Evolutionary conservation across 2,888 invertebrate genomes (phyloP), one percentile per base, ranked within the genome.

Genomic region (Entomobrya proxima): DNA sequence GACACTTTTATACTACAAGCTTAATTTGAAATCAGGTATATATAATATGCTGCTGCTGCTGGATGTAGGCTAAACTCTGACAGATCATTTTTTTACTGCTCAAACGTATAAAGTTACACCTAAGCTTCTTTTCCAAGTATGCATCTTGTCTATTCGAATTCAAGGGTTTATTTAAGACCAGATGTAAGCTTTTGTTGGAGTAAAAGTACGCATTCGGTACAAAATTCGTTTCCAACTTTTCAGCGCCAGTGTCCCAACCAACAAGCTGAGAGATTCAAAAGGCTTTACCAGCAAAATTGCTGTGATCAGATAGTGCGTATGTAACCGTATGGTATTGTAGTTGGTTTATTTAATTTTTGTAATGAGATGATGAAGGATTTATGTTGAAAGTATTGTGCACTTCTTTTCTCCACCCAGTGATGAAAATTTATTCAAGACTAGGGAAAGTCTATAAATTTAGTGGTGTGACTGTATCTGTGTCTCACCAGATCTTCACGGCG

Each of bases 351-450:
- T 72, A 72, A 37, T 58, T 78, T 50, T 35, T 4, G 32, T 80
- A 58, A 80, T 80, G 80, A 80, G 47, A 76, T 30, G 18, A 47
- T 64, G 76, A 83, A 83, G 52, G 76, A 83, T 83, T 83, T 83
- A 83, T 83, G 47, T 81, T 15, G 50, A 27, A 61, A 82, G 61
- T 50, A 75, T 58, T 18, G 52, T 50, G 52, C 18, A 5, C 30
- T 13, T 32, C 21, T 9, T n/a, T 13, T 7, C 40, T 69, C 47
- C 35, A 37, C 4, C 24, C 15, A 30, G 74, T 27, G 52, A 58
- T 32, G 18, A 82, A 64, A 82, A 67, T 83, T 76, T 75, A 76
- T 76, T 27, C 47, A 37, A 75, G 64, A 27, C 24, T 3, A 52
- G 52, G 21, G 52, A 52, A 76, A 67, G 52, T 50, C 82, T 44